Evolutionary conservation across 2,797 vertebrate species (phyloP), one percentile per base, ranked within the genome.

Genomic region (Naso thynnoides): DNA sequence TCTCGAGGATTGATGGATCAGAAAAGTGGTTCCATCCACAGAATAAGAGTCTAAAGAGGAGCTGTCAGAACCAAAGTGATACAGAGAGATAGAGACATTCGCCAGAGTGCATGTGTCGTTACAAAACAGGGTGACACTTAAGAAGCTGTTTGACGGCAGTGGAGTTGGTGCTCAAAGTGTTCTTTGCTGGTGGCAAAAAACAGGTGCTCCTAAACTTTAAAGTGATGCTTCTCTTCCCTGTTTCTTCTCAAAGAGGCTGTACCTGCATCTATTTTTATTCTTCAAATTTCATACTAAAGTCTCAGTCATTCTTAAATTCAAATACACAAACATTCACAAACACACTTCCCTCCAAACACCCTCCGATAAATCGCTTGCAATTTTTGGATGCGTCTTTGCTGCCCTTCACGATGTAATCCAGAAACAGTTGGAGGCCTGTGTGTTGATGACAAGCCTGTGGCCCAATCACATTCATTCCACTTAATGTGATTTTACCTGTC

Each of bases 391-490:
- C 79, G 67, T 78, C 76, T 78, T 78, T 18, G n/a, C 62, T 81
- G 86, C 73, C 89, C 89, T 90, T 92, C 86, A 85, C 78, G 64
- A 85, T 91, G 89, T 90, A 87, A 93, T 92, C 88, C 87, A 75
- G 75, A 63, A 83, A 74, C 92, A 91, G 88, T 79, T 24, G 72
- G 87, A 86, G 80, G 74, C 75, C 72, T 67, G 39, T 73, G 86
- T 73, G 78, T 65, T 88, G 85, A 89, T 86, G 86, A 79, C 85
- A 75, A 84, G 68, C 76, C 68, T 21, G 68, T 16, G 47, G 83
- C 74, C 70, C 89, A 87, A 91, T 92, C 88, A 88, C 90, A 88
- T 92, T 91, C 88, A 87, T 92, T 89, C 90, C 88, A 88, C 82
- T 83, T 90, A 87, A 93, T 91, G 89, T 92, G 88, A 87, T 92